Percentiles rank a stretch among this genome's conserved stretches.
These are phyloP conservation scores for Pocillopora grandis DNA, from an alignment of 92 coral and sea anemone genomes.

Conservation along the genomic window DNA sequence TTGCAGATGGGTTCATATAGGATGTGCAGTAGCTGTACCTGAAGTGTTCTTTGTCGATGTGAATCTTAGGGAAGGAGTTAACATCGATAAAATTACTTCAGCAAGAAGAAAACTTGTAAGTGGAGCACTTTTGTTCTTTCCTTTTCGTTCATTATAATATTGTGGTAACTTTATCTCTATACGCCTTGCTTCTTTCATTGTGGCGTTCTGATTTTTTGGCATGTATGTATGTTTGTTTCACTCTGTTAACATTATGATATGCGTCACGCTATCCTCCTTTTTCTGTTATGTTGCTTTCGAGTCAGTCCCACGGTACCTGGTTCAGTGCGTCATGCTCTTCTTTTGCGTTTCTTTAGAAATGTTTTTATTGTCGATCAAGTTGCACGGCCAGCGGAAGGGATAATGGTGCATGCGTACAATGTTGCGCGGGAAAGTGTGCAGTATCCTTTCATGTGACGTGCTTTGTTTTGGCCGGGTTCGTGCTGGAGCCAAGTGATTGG, in stretches of 20 bases:
- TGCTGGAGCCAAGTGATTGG: constrained; percentile 85
- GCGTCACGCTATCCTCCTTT: not conserved
- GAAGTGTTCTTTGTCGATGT: constrained; percentile 74
- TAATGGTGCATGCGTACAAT: constrained; percentile 77
- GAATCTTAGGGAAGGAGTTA: constrained; percentile 54
- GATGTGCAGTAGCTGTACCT: constrained; percentile 81
- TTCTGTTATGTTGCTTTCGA: not conserved
- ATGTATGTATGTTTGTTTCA: not conserved
- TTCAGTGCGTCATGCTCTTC: not conserved
- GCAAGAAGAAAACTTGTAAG: constrained; percentile 82
- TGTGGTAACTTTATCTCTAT: no score
- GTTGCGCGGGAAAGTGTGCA: constrained; percentile 92
- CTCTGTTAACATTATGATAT: not conserved
- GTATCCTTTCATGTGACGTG: constrained; percentile 84
- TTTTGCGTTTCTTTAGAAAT: constrained; percentile 52
- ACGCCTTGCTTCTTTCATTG: not conserved
- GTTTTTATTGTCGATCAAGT: constrained; percentile 64
- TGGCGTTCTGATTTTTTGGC: not conserved
- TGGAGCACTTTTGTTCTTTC: not conserved
- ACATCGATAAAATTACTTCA: constrained; percentile 59
- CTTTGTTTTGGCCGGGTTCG: constrained; percentile 72
- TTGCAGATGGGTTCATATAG: constrained; percentile 82
- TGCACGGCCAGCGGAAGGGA: constrained; percentile 24
- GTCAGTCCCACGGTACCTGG: no score
- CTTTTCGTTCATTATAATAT: not conserved